phyloP scores from a whole-genome alignment of 2,888 invertebrate genomes.

The Papilio gigon region DNA sequence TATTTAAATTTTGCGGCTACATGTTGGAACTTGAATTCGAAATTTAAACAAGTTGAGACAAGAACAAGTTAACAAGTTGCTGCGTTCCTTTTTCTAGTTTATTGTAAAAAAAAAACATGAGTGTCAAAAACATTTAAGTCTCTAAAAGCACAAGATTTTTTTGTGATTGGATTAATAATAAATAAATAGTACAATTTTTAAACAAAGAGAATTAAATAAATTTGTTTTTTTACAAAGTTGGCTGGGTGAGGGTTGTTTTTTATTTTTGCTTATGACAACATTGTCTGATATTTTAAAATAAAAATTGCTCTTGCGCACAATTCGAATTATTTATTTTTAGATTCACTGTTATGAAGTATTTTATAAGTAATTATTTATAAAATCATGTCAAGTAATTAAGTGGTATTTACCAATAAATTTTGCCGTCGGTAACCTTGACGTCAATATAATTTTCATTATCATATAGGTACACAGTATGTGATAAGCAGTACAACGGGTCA shows the following conservation, averaged over 20 bases:
- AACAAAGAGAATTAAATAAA: not conserved
- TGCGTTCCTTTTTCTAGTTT: not conserved
- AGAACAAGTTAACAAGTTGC: not conserved
- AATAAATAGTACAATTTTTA: not conserved
- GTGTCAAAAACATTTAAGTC: too few relatives aligned
- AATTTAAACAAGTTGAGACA: constrained; percentile 9
- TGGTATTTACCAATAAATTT: not conserved
- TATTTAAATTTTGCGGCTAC: constrained; percentile 62
- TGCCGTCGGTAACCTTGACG: not conserved
- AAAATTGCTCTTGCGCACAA: not conserved
- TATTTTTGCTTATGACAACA: not conserved
- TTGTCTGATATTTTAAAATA: not conserved
- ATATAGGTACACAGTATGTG: not conserved
- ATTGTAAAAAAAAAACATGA: not conserved
- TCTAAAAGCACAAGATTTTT: too few relatives aligned
- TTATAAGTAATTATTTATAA: not conserved
- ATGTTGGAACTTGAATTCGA: constrained; percentile 57
- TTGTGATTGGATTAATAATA: too few relatives aligned
- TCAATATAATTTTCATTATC: not conserved
- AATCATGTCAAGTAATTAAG: not conserved
- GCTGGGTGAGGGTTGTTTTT: too few relatives aligned
- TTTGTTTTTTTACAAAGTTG: not conserved
- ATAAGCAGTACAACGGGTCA: not conserved
- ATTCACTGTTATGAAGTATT: not conserved
- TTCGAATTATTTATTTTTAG: not conserved